These are phyloP conservation scores for Aphelocoma californica DNA, from an alignment of 2,797 vertebrate species.

Conservation along the genomic window DNA sequence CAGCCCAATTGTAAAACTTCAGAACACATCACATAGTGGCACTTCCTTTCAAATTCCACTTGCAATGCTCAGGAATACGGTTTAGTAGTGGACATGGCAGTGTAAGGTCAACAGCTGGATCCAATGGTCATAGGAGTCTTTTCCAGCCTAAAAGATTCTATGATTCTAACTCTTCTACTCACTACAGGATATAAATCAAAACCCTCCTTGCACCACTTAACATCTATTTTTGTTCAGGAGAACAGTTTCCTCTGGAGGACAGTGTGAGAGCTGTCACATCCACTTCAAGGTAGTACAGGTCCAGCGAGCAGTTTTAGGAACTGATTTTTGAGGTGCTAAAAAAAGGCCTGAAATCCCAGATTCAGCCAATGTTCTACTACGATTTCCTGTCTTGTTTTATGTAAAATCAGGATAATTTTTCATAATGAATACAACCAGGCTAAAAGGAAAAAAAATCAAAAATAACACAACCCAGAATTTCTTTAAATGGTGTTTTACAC, in stretches of 20 bases:
- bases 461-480: neutral
- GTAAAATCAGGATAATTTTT: neutral
- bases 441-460: neutral
- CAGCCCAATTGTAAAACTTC: neutral
- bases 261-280: neutral
- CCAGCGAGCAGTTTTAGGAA: neutral
- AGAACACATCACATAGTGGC: neutral
- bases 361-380: neutral
- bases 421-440: neutral
- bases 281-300: neutral
- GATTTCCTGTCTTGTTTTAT: neutral
- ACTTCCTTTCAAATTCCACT: neutral
- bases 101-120: neutral
- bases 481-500: neutral
- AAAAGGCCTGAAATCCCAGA: neutral
- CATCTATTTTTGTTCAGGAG: neutral
- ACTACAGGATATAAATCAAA: neutral
- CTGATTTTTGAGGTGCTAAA: neutral
- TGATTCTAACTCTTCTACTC: neutral
- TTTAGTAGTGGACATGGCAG: neutral
- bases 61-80: neutral
- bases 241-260: neutral
- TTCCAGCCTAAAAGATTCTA: neutral
- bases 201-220: neutral
- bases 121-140: neutral